Conservation (phyloP, 2,113 vertebrate genomes). For the Carassius gibelio region DNA sequence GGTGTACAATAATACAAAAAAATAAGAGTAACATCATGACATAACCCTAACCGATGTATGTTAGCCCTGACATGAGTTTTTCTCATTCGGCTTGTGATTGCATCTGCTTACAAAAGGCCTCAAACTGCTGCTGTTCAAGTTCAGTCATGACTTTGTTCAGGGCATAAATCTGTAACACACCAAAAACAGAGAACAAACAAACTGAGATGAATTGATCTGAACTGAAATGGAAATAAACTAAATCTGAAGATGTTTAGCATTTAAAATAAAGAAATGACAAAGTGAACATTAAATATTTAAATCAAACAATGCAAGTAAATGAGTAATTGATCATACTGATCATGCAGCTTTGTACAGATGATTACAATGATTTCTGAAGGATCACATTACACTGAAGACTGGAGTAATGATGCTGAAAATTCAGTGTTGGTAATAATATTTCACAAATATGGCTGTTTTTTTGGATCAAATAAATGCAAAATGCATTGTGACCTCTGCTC, state of each 20-base stretch:
- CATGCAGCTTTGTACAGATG: background rate
- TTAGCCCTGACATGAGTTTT: background rate
- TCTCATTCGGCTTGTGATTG: slow-evolving; percentile 84
- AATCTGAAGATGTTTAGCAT: background rate
- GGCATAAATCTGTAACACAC: slow-evolving; percentile 84
- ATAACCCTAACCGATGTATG: background rate
- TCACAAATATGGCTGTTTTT: background rate
- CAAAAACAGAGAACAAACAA: background rate
- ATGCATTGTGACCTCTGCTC: slow-evolving; percentile 82
- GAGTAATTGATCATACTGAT: background rate
- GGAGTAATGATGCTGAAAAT: no score
- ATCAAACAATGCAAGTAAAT: background rate
- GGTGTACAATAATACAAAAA: slow-evolving; percentile 6
- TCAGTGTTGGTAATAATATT: no score
- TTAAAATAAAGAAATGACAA: background rate
- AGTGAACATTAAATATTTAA: background rate
- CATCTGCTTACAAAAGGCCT: slow-evolving; percentile 96
- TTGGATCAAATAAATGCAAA: background rate
- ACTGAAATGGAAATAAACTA: background rate
- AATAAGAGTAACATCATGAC: background rate
- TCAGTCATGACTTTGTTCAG: slow-evolving; percentile 97
- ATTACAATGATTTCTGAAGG: no score
- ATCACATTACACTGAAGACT: no score
- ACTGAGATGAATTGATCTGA: background rate
- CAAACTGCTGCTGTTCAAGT: slow-evolving; percentile 96